Evolutionary conservation across 2,888 invertebrate species (phyloP).

Genomic region (Neocrepidodera transversa): DNA sequence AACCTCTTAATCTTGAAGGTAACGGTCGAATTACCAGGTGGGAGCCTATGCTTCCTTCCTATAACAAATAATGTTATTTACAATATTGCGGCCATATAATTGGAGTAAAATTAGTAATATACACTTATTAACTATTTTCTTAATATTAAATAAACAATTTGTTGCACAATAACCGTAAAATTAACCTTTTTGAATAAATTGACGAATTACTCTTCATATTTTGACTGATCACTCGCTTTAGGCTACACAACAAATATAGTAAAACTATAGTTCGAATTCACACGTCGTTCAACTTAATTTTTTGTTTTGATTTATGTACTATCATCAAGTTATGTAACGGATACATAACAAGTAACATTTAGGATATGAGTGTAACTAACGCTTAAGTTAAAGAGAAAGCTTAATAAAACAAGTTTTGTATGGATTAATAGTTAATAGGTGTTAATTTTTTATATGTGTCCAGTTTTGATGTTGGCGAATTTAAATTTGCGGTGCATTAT

Average conservation of each 20-base stretch:
- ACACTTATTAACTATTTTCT: no score
- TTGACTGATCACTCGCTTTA: neutral
- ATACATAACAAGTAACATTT: conserved; percentile 9
- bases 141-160: no score
- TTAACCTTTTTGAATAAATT: neutral
- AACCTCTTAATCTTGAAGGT: conserved; percentile 70
- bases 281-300: neutral
- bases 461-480: neutral
- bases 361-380: neutral
- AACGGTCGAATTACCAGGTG: conserved; percentile 87
- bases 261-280: neutral
- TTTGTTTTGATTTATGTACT: conserved; percentile 1
- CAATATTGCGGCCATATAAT: no score
- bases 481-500: neutral
- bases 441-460: neutral
- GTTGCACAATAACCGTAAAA: no score
- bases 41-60: conserved; percentile 93
- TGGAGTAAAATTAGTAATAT: no score
- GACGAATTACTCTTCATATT: neutral
- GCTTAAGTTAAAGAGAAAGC: conserved; percentile 6
- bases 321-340: neutral
- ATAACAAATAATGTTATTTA: no score
- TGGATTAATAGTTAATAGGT: neutral
- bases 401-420: conserved; percentile 6
- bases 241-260: neutral